Base-by-base conservation (phyloP, 2,888 invertebrate genomes). In the Drosophila flavopinicola region DNA sequence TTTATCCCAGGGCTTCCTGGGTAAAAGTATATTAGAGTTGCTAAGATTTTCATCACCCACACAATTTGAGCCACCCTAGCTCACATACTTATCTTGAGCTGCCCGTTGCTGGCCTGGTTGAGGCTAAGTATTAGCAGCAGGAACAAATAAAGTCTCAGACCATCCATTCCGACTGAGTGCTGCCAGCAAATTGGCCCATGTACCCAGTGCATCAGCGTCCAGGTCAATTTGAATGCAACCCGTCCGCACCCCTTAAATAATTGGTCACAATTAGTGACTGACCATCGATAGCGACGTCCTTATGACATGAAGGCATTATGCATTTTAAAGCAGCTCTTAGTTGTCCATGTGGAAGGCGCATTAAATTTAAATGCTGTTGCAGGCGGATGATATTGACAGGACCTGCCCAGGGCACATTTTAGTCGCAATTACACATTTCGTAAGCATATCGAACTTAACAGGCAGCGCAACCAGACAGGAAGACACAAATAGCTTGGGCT, bases 51-150 rank as follows among this genome's bases (percentile, higher is more conserved):
- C n/a, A n/a, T n/a, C n/a, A n/a, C n/a, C n/a, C n/a, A n/a, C n/a
- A n/a, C n/a, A n/a, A n/a, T n/a, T n/a, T n/a, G n/a, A n/a, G n/a
- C n/a, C n/a, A n/a, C n/a, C n/a, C n/a, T n/a, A n/a, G n/a, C n/a
- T n/a, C n/a, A 44, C 78, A 9, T 47, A 75, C 74, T 78, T 68
- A 75, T 75, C 57, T 56, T 74, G 1, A 75, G 44, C 13, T 75
- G 69, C 10, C 39, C n/a, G 3, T 25, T 30, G 3, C 17, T 33
- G 17, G 17, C 20, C 24, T 37, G 6, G 10, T 25, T n/a, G 9
- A 39, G 23, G 38, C 10, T 13, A 0, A 45, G 48, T 17, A 32
- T 11, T 11, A 47, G 1, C 4, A 7, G 6, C 24, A 51, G 1
- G 7, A 24, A 41, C 20, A 75, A 10, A 2, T 17, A 70, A 4